A percentile compares a stretch with the other conserved stretches of the same genome.
Evolutionary conservation across 2,797 vertebrate species (phyloP).

Genomic region (Lindbergichthys nudifrons): DNA sequence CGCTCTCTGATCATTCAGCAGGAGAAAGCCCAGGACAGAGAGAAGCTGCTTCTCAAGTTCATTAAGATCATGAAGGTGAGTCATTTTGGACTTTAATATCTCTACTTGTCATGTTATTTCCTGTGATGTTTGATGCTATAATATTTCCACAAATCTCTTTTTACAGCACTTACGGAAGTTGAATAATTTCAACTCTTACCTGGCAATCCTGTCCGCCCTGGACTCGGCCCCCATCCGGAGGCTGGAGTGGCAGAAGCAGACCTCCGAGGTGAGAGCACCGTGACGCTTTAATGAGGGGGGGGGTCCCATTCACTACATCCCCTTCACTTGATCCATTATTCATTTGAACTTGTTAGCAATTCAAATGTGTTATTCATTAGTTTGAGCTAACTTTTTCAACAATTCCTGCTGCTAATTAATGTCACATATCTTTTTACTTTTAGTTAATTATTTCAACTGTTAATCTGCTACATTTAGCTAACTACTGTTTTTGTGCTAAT

Average conservation of each 20-base stretch:
- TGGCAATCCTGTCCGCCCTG: conserved; percentile 97
- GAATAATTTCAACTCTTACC: conserved; percentile 99
- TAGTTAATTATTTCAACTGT: too few relatives aligned
- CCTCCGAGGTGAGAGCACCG: conserved; percentile 90
- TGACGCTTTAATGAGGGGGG: background rate
- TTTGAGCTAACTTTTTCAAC: too few relatives aligned
- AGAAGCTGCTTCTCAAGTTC: conserved; percentile 97
- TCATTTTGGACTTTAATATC: background rate
- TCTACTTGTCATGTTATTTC: background rate
- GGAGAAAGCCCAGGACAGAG: conserved; percentile 97
- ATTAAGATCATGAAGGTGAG: conserved; percentile 99
- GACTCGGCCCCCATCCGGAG: conserved; percentile 98
- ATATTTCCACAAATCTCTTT: background rate
- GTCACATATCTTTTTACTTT: too few relatives aligned
- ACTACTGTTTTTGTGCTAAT: too few relatives aligned
- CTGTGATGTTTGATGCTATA: background rate
- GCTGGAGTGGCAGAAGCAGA: conserved; percentile 99
- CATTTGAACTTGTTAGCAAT: too few relatives aligned
- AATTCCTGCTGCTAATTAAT: too few relatives aligned
- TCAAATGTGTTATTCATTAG: too few relatives aligned
- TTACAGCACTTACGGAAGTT: conserved; percentile 97
- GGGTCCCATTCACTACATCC: too few relatives aligned
- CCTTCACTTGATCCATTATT: too few relatives aligned
- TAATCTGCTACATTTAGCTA: too few relatives aligned
- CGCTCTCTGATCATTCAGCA: conserved; percentile 99